Evolutionary conservation across 2,888 invertebrate species (phyloP).

Genomic region (Theristus sp.): DNA sequence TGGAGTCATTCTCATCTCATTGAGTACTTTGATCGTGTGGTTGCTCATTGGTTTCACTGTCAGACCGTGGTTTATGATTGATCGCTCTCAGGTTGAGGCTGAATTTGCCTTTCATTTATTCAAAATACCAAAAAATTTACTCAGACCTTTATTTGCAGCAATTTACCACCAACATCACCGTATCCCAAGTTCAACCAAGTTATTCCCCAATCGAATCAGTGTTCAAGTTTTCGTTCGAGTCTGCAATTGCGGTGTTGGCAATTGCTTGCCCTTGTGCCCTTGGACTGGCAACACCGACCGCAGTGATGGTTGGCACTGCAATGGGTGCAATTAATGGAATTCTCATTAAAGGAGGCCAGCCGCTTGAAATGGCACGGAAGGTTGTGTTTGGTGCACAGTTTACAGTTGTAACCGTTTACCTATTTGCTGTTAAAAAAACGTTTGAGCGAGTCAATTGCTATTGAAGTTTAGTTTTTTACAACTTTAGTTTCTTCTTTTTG

Average conservation of each 20-base stretch:
- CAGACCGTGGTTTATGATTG: no score
- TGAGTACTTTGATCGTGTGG: constrained; percentile 70
- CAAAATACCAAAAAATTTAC: no score
- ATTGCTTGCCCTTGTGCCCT: constrained; percentile 97
- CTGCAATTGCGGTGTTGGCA: constrained; percentile 87
- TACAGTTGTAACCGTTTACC: no score
- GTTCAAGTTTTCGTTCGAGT: constrained; percentile 80
- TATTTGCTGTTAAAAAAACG: no score
- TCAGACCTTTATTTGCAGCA: no score
- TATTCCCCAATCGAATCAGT: constrained; percentile 60
- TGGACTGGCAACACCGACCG: constrained; percentile 89
- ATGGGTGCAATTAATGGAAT: constrained; percentile 88
- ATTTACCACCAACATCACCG: no score
- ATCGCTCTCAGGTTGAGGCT: no score
- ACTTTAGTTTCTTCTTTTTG: no score
- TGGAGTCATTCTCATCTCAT: constrained; percentile 61
- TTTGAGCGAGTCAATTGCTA: no score
- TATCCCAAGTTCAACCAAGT: no score
- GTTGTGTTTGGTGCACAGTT: constrained; percentile 33
- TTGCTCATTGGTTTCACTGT: constrained; percentile 63
- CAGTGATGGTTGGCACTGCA: constrained; percentile 86
- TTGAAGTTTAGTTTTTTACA: no score
- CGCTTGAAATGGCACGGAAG: constrained; percentile 89
- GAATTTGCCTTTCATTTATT: no score
- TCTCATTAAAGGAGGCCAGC: constrained; percentile 90